These are phyloP conservation scores for Neodiprion virginianus DNA, from an alignment of 1,140 invertebrate species.

Conservation along the genomic window DNA sequence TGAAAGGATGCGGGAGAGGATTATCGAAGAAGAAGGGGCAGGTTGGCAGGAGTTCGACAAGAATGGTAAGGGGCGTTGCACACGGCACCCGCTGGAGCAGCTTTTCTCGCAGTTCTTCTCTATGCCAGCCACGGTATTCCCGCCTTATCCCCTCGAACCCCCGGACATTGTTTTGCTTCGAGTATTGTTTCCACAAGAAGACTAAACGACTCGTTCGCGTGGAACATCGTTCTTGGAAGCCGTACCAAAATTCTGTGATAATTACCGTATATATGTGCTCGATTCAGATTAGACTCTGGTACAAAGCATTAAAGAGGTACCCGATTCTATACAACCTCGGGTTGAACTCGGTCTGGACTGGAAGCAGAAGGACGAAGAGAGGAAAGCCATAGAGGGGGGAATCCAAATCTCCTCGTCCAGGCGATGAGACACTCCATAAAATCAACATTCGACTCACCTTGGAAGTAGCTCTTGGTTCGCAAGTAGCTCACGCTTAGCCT, in stretches of 20 bases:
- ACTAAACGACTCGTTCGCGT: slow-evolving; percentile 7
- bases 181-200: neutral
- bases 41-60: neutral
- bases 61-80: neutral
- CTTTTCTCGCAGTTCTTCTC: neutral
- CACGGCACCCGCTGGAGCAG: neutral
- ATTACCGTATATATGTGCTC: neutral
- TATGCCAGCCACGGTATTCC: neutral
- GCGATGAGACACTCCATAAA: no score
- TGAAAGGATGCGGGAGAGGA: no score
- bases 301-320: neutral
- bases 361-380: neutral
- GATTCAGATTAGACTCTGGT: neutral
- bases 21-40: neutral
- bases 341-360: neutral
- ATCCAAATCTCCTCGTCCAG: no score
- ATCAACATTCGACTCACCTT: slow-evolving; percentile 75
- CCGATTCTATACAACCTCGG: neutral
- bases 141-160: neutral
- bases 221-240: neutral
- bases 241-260: neutral
- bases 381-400: no score
- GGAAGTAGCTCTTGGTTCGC: slow-evolving; percentile 98
- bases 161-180: neutral
- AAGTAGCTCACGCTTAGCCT: slow-evolving; percentile 97